Percentiles rank a stretch among this genome's conserved stretches.
These are phyloP conservation scores for Nasonia oneida DNA, from an alignment of 2,888 invertebrate species.

Conservation along the genomic window DNA sequence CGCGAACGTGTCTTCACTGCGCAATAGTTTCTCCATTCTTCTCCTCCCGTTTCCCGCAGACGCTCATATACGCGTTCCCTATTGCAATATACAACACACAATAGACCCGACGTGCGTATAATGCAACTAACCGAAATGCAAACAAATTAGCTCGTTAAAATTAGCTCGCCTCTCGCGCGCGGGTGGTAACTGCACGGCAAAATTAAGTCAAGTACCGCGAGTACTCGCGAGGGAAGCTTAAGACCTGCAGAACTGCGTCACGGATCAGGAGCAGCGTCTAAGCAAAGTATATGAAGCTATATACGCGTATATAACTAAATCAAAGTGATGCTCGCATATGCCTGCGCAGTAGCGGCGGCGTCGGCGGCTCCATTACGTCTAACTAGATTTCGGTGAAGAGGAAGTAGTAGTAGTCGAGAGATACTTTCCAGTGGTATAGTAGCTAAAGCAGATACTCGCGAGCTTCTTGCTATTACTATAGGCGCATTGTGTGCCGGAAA, in stretches of 20 bases:
- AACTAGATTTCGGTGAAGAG: conserved; percentile 27
- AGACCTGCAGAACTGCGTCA: neutral
- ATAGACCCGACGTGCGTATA: neutral
- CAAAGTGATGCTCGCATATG: conserved; percentile 18
- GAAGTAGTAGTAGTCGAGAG: neutral
- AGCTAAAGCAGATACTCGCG: conserved; percentile 6
- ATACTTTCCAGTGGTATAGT: conserved; percentile 5
- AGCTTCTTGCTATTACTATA: neutral
- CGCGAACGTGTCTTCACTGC: conserved; percentile 53
- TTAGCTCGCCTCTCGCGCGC: too few relatives aligned
- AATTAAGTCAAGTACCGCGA: conserved; percentile 28
- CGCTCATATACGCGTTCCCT: neutral
- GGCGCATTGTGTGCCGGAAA: conserved; percentile 9
- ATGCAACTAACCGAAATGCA: neutral
- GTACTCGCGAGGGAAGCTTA: conserved; percentile 25
- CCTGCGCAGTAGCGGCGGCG: neutral
- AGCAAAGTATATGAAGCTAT: neutral
- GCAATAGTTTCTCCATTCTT: conserved; percentile 39
- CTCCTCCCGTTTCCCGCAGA: neutral
- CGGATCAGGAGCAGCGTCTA: neutral
- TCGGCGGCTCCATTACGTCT: conserved; percentile 14
- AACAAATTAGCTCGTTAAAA: neutral
- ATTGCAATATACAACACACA: neutral
- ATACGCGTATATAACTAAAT: conserved; percentile 33
- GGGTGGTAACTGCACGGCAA: neutral